Evolutionary conservation across 2,888 invertebrate genomes (phyloP).

Genomic region (Caenorhabditis doughertyi): DNA sequence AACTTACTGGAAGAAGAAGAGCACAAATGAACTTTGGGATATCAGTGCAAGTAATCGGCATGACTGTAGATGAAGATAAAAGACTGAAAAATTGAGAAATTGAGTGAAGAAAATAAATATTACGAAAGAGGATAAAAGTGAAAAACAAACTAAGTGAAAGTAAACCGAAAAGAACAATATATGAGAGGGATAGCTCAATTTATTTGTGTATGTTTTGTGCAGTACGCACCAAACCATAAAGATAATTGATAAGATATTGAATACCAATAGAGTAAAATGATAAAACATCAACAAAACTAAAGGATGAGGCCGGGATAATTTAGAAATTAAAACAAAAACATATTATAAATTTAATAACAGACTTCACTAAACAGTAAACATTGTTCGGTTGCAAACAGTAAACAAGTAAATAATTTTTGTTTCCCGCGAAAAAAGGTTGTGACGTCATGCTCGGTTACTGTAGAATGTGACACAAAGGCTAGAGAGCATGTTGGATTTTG

Average conservation of each 20-base stretch:
- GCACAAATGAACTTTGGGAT: constrained; percentile 72
- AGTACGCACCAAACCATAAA: not conserved
- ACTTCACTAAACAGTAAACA: too few species aligned
- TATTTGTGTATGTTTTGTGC: constrained; percentile 3
- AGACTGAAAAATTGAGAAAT: constrained; percentile 1
- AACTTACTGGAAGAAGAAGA: constrained; percentile 73
- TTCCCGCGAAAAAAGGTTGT: too few species aligned
- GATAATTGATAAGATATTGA: constrained; percentile 2
- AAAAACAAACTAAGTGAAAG: not conserved
- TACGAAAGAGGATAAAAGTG: constrained; percentile 23
- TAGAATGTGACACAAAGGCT: too few species aligned
- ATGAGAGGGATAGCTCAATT: not conserved
- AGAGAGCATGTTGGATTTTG: too few species aligned
- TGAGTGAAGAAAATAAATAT: constrained; percentile 1
- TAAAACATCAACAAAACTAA: too few species aligned
- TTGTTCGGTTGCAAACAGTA: too few species aligned
- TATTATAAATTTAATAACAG: too few species aligned
- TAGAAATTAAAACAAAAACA: too few species aligned
- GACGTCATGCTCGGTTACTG: too few species aligned
- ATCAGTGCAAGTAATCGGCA: constrained; percentile 74
- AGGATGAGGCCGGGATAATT: too few species aligned
- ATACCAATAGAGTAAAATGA: too few species aligned
- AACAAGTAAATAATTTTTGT: too few species aligned
- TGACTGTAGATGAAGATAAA: constrained; percentile 18
- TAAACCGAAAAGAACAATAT: constrained; percentile 9